These are phyloP conservation scores for Graptemys geographica DNA, from an alignment of 2,797 vertebrate species.

Conservation along the genomic window DNA sequence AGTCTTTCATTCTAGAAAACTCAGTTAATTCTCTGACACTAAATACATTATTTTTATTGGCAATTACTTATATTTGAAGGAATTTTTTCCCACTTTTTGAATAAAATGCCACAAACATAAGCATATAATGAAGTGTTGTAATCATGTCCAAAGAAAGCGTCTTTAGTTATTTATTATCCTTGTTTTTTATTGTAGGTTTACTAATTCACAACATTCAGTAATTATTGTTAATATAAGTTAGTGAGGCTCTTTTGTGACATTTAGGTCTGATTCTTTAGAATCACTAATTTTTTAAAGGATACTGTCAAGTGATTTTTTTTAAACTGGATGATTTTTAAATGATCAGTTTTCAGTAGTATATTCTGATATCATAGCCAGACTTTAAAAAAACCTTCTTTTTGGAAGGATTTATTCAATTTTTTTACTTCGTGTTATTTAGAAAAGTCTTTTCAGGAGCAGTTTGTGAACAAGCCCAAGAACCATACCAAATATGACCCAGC, in stretches of 20 bases:
- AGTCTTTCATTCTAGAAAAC: conserved; percentile 59
- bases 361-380: not conserved
- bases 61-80: conserved; percentile 52
- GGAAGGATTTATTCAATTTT: not conserved
- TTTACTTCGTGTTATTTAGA: not conserved
- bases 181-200: not conserved
- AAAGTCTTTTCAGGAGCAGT: not conserved
- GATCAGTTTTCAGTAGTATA: not conserved
- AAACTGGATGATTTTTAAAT: not conserved
- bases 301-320: not conserved
- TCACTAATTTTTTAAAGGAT: not conserved
- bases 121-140: not conserved
- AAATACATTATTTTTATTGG: conserved; percentile 38
- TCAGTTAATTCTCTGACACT: conserved; percentile 56
- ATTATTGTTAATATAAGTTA: not conserved
- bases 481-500: not conserved
- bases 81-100: not conserved
- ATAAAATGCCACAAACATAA: not conserved
- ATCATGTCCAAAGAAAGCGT: not conserved
- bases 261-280: not conserved
- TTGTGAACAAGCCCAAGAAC: not conserved
- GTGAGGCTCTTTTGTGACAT: not conserved
- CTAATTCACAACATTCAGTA: not conserved
- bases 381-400: not conserved
- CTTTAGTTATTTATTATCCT: not conserved